Base-by-base conservation (phyloP, 2,888 invertebrate species). In the Oasisia sp. region DNA sequence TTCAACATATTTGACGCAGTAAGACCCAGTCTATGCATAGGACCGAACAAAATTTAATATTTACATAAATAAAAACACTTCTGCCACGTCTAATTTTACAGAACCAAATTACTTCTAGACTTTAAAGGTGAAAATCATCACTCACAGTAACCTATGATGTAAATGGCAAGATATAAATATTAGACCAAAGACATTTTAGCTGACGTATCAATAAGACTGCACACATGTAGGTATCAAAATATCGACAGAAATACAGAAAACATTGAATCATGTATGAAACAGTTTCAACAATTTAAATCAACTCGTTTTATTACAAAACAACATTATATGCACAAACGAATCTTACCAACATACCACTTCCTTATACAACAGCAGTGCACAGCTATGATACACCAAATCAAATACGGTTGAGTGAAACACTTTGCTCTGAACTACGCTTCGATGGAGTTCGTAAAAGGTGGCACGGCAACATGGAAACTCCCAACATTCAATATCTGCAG, bases 281-380 rank as follows among this genome's bases (percentile, higher is more conserved):
- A 27, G 74, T 14, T 27, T 74, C 74, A 74, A 74, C 50, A 50
- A 27, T 74, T 74, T 74, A 74, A 4, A 74, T 74, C 74, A 74
- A 74, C 74, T 74, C 74, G 27, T 74, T 74, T 74, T 74, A 74
- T 74, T 74, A 74, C 74, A 74, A 74, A 74, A 74, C 74, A 74
- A 74, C 74, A n/a, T 74, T 74, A 27, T 74, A 74, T 74, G 74
- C 74, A 74, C 74, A 74, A 74, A 74, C 27, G 74, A 74, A 74
- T 74, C 74, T 74, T 74, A 74, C 74, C 50, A 74, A 27, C 27
- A 74, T n/a, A 19, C 3, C 74, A 74, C 74, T 27, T 74, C 74
- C 74, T 74, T 74, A 74, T n/a, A 74, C 74, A 74, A 74, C 56
- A 11, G 11, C 74, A 74, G 27, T 27, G 27, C 74, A 74, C 74